Conservation (phyloP, 2,888 invertebrate genomes). For the Silvanus unidentatus region DNA sequence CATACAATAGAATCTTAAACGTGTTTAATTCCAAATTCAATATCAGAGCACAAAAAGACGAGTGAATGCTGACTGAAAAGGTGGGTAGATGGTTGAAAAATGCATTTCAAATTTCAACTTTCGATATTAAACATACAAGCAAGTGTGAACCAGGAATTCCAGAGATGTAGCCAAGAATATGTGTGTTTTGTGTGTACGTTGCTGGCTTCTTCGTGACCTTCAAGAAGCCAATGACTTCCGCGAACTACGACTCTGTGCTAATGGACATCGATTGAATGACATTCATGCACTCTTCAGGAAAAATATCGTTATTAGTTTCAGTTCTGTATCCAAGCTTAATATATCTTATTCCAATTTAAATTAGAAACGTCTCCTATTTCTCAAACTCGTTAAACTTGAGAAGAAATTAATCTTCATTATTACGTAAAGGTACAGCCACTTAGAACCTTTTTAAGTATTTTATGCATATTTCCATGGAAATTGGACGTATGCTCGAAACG, state of each 20-base stretch:
- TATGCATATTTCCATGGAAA: no score
- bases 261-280: conserved; percentile 35
- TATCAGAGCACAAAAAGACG: no score
- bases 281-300: conserved; percentile 26
- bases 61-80: no score
- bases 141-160: neutral
- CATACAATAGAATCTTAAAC: no score
- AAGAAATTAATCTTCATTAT: conserved; percentile 4
- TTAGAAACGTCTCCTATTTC: conserved; percentile 16
- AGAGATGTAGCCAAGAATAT: neutral
- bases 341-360: conserved; percentile 29
- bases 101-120: no score
- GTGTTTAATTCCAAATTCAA: no score
- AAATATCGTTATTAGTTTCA: conserved; percentile 31
- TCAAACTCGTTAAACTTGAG: conserved; percentile 2
- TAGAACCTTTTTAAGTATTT: no score
- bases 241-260: conserved; percentile 26
- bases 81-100: no score
- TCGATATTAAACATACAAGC: no score
- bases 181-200: neutral
- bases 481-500: no score
- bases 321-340: conserved; percentile 28
- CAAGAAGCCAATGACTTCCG: conserved; percentile 39
- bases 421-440: neutral
- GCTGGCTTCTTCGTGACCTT: conserved; percentile 26